These are phyloP conservation scores for Leptinotarsa rubiginosa DNA, from an alignment of 2,888 invertebrate species.

Conservation along the genomic window DNA sequence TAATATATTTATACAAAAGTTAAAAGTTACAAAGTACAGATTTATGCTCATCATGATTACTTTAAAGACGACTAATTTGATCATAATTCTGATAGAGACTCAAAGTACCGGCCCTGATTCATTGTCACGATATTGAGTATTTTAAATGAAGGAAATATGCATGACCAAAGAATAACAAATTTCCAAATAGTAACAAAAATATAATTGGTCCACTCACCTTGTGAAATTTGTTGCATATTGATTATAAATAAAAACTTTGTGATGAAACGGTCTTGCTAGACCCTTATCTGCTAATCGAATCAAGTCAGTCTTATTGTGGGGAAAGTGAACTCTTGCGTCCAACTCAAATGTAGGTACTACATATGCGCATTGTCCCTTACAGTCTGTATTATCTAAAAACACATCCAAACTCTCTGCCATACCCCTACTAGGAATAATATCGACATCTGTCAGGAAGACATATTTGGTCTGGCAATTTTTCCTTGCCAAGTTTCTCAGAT, in stretches of 20 bases:
- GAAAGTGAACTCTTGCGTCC: constrained; percentile 82
- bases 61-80: no score
- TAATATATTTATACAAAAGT: no score
- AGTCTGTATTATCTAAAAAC: constrained; percentile 72
- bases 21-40: no score
- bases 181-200: no score
- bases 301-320: constrained; percentile 83
- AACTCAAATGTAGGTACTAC: constrained; percentile 92
- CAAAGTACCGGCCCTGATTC: no score
- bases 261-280: constrained; percentile 88
- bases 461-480: constrained; percentile 85
- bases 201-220: constrained; percentile 69
- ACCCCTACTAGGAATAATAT: constrained; percentile 84
- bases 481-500: constrained; percentile 86
- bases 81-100: no score
- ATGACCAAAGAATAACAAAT: no score
- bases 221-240: constrained; percentile 93
- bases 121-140: no score
- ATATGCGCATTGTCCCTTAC: constrained; percentile 78
- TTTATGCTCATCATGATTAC: no score
- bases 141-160: no score
- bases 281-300: constrained; percentile 81
- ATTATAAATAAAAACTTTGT: constrained; percentile 92
- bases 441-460: constrained; percentile 89
- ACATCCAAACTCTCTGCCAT: constrained; percentile 78